Percentiles rank a stretch among this genome's conserved stretches.
Evolutionary conservation across 2,113 vertebrate genomes (phyloP).

Genomic region (Burhinus oedicnemus): DNA sequence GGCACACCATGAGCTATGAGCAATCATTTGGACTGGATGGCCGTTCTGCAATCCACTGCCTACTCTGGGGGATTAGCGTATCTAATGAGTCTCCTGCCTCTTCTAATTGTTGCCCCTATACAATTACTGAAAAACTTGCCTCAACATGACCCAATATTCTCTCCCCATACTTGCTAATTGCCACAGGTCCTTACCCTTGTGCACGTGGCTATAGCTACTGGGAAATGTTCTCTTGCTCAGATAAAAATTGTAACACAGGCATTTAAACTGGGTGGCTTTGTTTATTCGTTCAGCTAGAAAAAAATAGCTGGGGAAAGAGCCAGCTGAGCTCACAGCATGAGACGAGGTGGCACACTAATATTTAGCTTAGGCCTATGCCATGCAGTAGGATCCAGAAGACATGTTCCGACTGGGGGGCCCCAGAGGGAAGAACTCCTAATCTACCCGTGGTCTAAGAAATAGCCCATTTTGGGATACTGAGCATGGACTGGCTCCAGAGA

Average conservation of each 20-base stretch:
- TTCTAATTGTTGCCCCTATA: constrained; percentile 55
- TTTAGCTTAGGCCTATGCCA: neutral
- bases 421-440: neutral
- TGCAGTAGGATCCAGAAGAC: neutral
- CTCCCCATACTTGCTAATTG: constrained; percentile 28
- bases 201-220: constrained; percentile 34
- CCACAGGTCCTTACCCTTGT: neutral
- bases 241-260: constrained; percentile 35
- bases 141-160: constrained; percentile 61
- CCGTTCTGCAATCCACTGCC: constrained; percentile 60
- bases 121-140: constrained; percentile 63
- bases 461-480: neutral
- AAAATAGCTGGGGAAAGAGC: constrained; percentile 9
- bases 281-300: constrained; percentile 15
- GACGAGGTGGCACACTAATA: neutral
- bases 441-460: neutral
- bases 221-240: constrained; percentile 38
- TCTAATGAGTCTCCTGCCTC: constrained; percentile 56
- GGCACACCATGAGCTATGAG: constrained; percentile 37
- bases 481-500: neutral
- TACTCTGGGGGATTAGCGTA: constrained; percentile 46
- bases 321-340: neutral
- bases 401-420: neutral
- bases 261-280: constrained; percentile 47
- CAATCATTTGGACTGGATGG: constrained; percentile 31